Evolutionary conservation across 2,888 invertebrate species (phyloP).

Genomic region (Megaustenia siamemsis): DNA sequence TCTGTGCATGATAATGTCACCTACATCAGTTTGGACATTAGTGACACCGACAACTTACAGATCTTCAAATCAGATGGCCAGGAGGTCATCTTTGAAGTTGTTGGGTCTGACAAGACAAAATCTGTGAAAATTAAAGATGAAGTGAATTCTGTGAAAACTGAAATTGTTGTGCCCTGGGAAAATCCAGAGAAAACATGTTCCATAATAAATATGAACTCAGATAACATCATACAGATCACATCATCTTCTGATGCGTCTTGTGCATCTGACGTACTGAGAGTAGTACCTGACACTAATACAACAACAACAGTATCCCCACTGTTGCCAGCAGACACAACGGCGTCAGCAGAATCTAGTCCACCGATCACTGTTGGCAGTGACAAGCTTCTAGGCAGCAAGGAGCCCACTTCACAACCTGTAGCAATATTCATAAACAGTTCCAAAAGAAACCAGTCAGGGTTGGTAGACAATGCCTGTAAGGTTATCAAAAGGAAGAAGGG

Average conservation of each 20-base stretch:
- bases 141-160: not conserved
- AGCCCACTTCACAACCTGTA: constrained; percentile 9
- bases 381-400: not conserved
- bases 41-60: constrained; percentile 34
- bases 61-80: constrained; percentile 38
- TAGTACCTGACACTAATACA: not conserved
- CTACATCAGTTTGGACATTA: constrained; percentile 21
- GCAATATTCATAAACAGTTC: constrained; percentile 5
- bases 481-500: not conserved
- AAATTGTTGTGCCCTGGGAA: not conserved
- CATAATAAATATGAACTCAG: no score
- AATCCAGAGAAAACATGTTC: not conserved
- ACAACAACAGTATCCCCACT: not conserved
- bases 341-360: not conserved
- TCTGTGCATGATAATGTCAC: constrained; percentile 28
- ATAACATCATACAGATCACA: not conserved
- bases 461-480: not conserved
- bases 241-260: no score
- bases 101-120: constrained; percentile 4
- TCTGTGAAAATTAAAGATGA: constrained; percentile 22
- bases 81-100: constrained; percentile 30
- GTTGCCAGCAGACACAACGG: not conserved
- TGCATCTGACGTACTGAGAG: not conserved
- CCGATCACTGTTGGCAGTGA: not conserved
- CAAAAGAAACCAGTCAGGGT: not conserved